A percentile compares a stretch with the other conserved stretches of the same genome.
phyloP scores from a whole-genome alignment of 2,888 invertebrate genomes.

The Metalampra italica region DNA sequence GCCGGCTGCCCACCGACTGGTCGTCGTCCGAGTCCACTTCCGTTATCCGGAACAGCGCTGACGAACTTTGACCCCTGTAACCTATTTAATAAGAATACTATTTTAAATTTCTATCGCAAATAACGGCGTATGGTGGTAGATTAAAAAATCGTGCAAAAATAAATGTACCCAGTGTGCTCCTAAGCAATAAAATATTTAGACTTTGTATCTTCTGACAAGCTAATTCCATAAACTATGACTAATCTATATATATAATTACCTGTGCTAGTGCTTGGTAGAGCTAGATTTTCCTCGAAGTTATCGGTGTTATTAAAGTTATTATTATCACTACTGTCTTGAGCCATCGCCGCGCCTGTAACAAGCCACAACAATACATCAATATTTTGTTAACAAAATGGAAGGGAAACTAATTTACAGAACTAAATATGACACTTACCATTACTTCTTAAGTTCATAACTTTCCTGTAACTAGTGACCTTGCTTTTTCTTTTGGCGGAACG shows the following conservation, averaged over 20 bases:
- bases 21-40: slow-evolving; percentile 83
- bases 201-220: no score
- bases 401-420: neutral
- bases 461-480: slow-evolving; percentile 61
- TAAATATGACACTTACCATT: slow-evolving; percentile 39
- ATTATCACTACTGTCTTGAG: slow-evolving; percentile 54
- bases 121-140: neutral
- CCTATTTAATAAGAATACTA: slow-evolving; percentile 31
- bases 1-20: slow-evolving; percentile 61
- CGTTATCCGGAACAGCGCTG: slow-evolving; percentile 69
- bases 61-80: slow-evolving; percentile 64
- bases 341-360: slow-evolving; percentile 41
- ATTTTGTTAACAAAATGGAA: neutral
- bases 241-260: slow-evolving; percentile 49
- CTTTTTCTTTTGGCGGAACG: slow-evolving; percentile 64
- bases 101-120: neutral
- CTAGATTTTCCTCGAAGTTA: slow-evolving; percentile 66
- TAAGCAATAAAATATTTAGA: no score
- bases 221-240: no score
- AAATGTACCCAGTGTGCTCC: no score
- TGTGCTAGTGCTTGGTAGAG: slow-evolving; percentile 83
- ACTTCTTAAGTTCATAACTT: slow-evolving; percentile 54
- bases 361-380: neutral
- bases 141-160: no score
- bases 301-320: slow-evolving; percentile 46